Evolutionary conservation across 2,113 vertebrate genomes (phyloP), one percentile per base, ranked within the genome.

Genomic region (Poecile atricapillus): DNA sequence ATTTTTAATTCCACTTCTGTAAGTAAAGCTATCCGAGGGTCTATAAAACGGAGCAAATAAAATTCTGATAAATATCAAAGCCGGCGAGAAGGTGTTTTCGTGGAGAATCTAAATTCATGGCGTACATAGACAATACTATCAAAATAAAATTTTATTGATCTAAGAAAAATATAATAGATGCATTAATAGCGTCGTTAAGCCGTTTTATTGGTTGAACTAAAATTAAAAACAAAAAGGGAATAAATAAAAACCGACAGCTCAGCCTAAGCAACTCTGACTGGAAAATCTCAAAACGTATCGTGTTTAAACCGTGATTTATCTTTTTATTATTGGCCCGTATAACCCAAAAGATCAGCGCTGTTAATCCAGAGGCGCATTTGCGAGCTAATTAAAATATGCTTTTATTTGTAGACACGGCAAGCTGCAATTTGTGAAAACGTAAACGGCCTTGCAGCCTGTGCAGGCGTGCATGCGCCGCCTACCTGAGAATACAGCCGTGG

Each of bases 101-200:
- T 12, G 27, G 37, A 84, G 50, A 91, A 89, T 95, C 92, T 88
- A 69, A 80, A 92, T 94, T 89, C 83, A 87, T 35, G 30, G 70
- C 28, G 13, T 69, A 43, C 35, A 67, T n/a, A 71, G 93, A 95
- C 89, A 94, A 69, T 77, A 25, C 67, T 82, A 93, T 96, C 90
- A 96, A 96, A 96, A 97, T 93, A 96, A 95, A 95, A 94, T 25
- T 95, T 96, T 95, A 96, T 95, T 95, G 91, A 95, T 97, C 86
- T 82, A 93, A 95, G 83, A 73, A 94, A 96, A 97, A 96, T 96
- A 95, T 97, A 95, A 97, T 97, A 91, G 83, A 82, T 93, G 69
- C 69, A 95, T 96, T 96, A 95, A 96, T 95, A 96, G 95, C 46
- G 50, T 95, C 88, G 83, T 97, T 96, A 96, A 87, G 69, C 23